These are phyloP conservation scores for Hyphantria cunea DNA, from an alignment of 1,140 invertebrate genomes.

Conservation along the genomic window DNA sequence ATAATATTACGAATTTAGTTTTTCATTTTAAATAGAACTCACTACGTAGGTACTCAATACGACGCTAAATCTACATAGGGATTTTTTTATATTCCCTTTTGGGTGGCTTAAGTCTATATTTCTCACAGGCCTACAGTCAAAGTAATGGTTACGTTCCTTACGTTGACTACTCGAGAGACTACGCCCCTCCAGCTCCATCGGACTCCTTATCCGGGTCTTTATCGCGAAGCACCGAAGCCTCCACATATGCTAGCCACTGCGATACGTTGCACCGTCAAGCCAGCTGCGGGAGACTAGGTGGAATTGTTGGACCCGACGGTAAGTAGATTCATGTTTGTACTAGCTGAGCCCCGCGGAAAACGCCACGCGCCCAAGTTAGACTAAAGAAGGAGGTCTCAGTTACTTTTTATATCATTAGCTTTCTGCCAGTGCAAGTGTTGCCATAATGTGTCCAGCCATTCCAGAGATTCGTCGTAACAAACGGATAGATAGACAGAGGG, in stretches of 20 bases:
- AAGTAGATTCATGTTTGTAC: conserved; percentile 31
- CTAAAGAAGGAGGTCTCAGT: too few species aligned
- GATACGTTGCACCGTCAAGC: conserved; percentile 60
- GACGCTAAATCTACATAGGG: too few species aligned
- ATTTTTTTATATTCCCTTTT: not conserved
- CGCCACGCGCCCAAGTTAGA: too few species aligned
- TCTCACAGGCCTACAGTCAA: conserved; percentile 88
- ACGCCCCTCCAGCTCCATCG: conserved; percentile 86
- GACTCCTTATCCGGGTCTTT: conserved; percentile 60
- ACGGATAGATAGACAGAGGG: too few species aligned
- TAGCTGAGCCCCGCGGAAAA: too few species aligned
- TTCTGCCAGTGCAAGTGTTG: too few species aligned
- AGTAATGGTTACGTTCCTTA: conserved; percentile 95
- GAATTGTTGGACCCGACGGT: conserved; percentile 67
- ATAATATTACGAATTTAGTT: too few species aligned
- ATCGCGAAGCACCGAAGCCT: conserved; percentile 63
- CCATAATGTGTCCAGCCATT: too few species aligned
- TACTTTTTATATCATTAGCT: too few species aligned
- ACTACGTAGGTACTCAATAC: too few species aligned
- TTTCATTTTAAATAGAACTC: too few species aligned
- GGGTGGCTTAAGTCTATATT: conserved; percentile 1
- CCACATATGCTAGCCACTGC: conserved; percentile 58
- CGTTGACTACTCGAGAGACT: conserved; percentile 91
- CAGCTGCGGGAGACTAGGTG: conserved; percentile 60
- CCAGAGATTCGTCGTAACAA: too few species aligned